These are phyloP conservation scores for Psittacula echo DNA, from an alignment of 2,797 vertebrate species.

Conservation along the genomic window DNA sequence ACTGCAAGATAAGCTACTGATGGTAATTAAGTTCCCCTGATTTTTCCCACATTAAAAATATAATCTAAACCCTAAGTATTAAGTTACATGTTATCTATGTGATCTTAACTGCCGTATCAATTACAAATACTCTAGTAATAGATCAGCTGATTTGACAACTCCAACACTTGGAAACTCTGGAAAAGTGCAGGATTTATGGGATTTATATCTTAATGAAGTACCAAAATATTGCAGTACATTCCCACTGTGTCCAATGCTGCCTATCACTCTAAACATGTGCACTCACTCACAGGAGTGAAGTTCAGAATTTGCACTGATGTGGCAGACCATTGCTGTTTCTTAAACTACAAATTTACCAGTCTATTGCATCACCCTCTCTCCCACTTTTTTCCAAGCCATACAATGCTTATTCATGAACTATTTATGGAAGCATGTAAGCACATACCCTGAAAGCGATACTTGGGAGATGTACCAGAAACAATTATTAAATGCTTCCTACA, in stretches of 20 bases:
- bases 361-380: background rate
- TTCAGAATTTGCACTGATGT: background rate
- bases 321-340: background rate
- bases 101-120: background rate
- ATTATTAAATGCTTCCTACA: background rate
- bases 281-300: background rate
- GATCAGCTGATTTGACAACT: background rate
- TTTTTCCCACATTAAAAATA: background rate
- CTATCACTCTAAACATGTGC: background rate
- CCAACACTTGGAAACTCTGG: background rate
- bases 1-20: background rate
- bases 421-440: background rate
- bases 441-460: background rate
- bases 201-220: background rate
- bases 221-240: background rate
- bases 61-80: background rate
- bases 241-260: background rate
- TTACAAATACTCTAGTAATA: background rate
- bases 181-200: background rate
- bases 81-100: background rate
- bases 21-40: background rate
- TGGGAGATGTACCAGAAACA: background rate
- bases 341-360: background rate
- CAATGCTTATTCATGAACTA: background rate
- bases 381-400: background rate